Evolutionary conservation across 1,140 invertebrate species (phyloP), one percentile per base, ranked within the genome.

Genomic region (Rhysida immarginata): DNA sequence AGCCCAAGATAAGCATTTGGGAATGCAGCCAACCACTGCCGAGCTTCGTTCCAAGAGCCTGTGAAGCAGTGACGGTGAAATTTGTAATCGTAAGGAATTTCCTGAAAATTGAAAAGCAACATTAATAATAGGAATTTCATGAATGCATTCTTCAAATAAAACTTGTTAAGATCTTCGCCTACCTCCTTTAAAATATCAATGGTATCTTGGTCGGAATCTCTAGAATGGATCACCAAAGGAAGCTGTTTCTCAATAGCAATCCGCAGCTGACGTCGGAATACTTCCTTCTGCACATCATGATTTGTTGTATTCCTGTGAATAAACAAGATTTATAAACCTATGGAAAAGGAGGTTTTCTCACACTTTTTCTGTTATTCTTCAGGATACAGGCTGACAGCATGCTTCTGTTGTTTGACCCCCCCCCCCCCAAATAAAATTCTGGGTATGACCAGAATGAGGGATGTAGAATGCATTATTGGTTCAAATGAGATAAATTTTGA

Each of bases 41-140:
- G 53, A 0, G 69, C 70, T 48, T 65, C 63, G 2, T 60, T 42
- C 58, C 63, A 72, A 26, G 53, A 56, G n/a, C 66, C 66, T 1
- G 70, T 73, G 61, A 74, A 75, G 59, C 74, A 75, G 57, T 75
- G 74, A 27, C 68, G 64, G 52, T 75, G 74, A 58, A 75, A 74
- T 26, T 63, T 62, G 61, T 72, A 67, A 56, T 74, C 62, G 8
- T 43, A 51, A 14, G 72, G 71, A 20, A 74, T 62, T 46, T 63
- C 49, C 70, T 73, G 60, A 46, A 46, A 46, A 46, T 11, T 46
- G 44, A 18, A 11, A 46, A 46, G 8, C 5, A 46, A 46, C 8
- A 16, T 23, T 13, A 46, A 8, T 46, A 23, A 13, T n/a, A n/a
- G n/a, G n/a, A n/a, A n/a, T n/a, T n/a, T n/a, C 13, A 29, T 23